Conservation (phyloP, 1,140 invertebrate genomes). For the Dufourea novaeangliae region DNA sequence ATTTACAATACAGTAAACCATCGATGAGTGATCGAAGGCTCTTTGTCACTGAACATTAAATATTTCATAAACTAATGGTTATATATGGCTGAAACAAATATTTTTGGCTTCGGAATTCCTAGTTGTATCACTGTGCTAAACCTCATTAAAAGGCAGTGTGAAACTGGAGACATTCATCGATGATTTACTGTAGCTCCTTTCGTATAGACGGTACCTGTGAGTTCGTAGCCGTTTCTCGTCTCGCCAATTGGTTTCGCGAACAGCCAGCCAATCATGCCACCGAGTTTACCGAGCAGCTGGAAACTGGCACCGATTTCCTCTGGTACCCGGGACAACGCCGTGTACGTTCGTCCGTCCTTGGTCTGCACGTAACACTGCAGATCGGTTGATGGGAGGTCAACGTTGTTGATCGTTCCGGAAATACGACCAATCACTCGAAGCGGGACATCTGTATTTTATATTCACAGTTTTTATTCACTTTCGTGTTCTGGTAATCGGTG, state of each 20-base stretch:
- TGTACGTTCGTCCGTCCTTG: conserved; percentile 93
- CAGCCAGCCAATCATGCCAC: conserved; percentile 93
- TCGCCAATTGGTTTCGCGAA: conserved; percentile 90
- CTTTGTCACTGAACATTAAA: too few relatives aligned
- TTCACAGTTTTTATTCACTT: too few relatives aligned
- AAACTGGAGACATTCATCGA: too few relatives aligned
- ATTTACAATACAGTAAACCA: too few relatives aligned
- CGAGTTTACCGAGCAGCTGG: conserved; percentile 90
- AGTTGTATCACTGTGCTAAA: too few relatives aligned
- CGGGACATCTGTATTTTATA: conserved; percentile 86
- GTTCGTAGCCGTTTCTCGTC: conserved; percentile 92
- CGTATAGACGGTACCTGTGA: conserved; percentile 85
- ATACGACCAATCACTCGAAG: conserved; percentile 93
- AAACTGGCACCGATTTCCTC: conserved; percentile 88
- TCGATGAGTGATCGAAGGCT: too few relatives aligned
- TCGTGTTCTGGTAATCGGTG: background rate
- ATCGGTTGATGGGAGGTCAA: conserved; percentile 88
- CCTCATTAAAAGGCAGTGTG: too few relatives aligned
- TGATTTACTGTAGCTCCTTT: too few relatives aligned
- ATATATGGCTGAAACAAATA: too few relatives aligned
- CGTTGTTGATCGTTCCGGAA: conserved; percentile 89
- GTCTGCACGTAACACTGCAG: conserved; percentile 96
- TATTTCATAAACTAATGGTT: too few relatives aligned
- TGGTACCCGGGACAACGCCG: conserved; percentile 91
- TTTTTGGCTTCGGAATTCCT: too few relatives aligned